Evolutionary conservation across 2,113 vertebrate genomes (phyloP).

Genomic region (Gorsachius goisagi): DNA sequence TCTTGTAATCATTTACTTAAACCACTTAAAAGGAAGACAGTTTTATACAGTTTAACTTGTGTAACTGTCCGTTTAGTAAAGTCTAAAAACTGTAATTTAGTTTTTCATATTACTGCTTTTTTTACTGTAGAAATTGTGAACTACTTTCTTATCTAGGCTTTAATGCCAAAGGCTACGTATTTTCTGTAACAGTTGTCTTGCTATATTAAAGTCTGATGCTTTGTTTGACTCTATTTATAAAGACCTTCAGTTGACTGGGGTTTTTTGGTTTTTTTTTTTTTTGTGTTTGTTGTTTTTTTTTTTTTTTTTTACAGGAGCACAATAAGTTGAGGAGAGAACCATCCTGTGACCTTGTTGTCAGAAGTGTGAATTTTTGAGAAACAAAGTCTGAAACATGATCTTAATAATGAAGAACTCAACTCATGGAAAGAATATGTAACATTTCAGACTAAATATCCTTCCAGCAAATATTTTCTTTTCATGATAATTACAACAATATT

Average conservation of each 20-base stretch:
- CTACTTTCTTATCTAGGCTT: neutral
- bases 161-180: neutral
- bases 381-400: conserved; percentile 20
- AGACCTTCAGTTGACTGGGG: neutral
- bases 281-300: neutral
- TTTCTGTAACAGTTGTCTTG: neutral
- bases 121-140: neutral
- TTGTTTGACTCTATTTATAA: neutral
- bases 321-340: neutral
- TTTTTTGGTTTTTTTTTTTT: neutral
- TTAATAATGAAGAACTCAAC: conserved; percentile 16
- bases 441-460: neutral
- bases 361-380: neutral
- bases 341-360: neutral
- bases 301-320: conserved; percentile 5
- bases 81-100: neutral
- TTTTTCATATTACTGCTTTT: neutral
- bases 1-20: neutral
- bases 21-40: neutral
- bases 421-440: neutral
- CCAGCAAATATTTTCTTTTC: neutral
- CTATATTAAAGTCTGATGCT: neutral
- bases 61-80: neutral
- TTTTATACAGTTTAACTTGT: neutral
- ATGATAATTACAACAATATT: neutral